A percentile compares a stretch with the other conserved stretches of the same genome.
These are phyloP conservation scores for Nothocercus nigrocapillus DNA, from an alignment of 2,113 vertebrate genomes.

Conservation along the genomic window DNA sequence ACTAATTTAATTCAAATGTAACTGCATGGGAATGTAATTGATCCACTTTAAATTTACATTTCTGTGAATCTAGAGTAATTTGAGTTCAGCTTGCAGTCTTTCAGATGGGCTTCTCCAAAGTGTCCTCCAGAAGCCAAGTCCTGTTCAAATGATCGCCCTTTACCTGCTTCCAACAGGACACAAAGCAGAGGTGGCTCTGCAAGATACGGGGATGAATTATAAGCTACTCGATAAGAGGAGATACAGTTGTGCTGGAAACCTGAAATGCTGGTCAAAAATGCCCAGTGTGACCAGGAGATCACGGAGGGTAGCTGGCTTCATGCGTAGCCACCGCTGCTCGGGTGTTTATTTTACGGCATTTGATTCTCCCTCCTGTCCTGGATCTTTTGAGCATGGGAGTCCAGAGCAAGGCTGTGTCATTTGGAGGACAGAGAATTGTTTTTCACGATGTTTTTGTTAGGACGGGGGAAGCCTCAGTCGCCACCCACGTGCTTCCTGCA, in stretches of 20 bases:
- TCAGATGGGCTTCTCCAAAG: background rate
- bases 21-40: background rate
- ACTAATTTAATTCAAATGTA: background rate
- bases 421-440: background rate
- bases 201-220: background rate
- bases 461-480: background rate
- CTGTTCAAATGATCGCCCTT: background rate
- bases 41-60: background rate
- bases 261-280: background rate
- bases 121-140: background rate
- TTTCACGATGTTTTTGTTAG: background rate
- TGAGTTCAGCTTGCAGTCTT: background rate
- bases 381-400: background rate
- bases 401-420: rapidly evolving
- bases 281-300: background rate
- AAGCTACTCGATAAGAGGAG: background rate
- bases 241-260: background rate
- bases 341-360: background rate
- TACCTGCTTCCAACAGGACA: background rate
- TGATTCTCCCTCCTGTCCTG: background rate
- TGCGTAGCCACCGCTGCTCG: background rate
- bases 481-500: background rate
- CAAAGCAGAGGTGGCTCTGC: background rate
- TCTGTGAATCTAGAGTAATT: background rate
- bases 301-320: background rate